Evolutionary conservation across 2,888 invertebrate species (phyloP).

Genomic region (Cabera pusaria): DNA sequence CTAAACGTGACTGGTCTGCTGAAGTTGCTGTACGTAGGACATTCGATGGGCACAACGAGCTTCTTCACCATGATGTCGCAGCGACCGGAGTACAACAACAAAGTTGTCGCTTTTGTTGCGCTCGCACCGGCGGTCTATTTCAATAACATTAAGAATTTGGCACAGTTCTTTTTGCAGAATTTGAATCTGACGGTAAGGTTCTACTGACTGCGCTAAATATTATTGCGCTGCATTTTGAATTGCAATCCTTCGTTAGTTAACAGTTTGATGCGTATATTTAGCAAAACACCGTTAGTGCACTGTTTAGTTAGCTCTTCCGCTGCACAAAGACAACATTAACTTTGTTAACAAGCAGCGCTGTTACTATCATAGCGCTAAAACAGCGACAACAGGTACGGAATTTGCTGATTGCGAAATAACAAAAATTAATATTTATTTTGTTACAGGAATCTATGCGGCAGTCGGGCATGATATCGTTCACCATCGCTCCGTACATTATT

Average conservation of each 20-base stretch:
- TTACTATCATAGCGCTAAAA: too few relatives aligned
- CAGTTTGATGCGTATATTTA: too few relatives aligned
- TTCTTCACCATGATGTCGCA: conserved; percentile 82
- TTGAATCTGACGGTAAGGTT: conserved; percentile 50
- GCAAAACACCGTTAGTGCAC: too few relatives aligned
- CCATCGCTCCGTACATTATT: conserved; percentile 41
- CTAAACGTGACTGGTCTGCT: conserved; percentile 62
- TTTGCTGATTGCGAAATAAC: too few relatives aligned
- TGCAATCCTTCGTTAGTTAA: too few relatives aligned
- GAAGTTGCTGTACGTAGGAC: conserved; percentile 80
- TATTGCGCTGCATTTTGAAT: too few relatives aligned
- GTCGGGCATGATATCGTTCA: conserved; percentile 50
- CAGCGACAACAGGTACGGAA: too few relatives aligned
- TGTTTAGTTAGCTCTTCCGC: too few relatives aligned
- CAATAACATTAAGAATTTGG: conserved; percentile 48
- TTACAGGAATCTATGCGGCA: conserved; percentile 50
- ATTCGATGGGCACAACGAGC: conserved; percentile 83
- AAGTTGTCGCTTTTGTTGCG: conserved; percentile 74
- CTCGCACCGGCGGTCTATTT: conserved; percentile 81
- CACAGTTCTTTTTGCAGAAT: conserved; percentile 44
- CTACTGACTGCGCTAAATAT: too few relatives aligned
- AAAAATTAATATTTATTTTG: not conserved
- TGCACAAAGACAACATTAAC: too few relatives aligned
- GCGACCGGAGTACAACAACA: conserved; percentile 80
- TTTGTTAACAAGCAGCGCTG: too few relatives aligned